Evolutionary conservation across 2,797 vertebrate genomes (phyloP), one percentile per base, ranked within the genome.

Genomic region (Strix occidentalis): DNA sequence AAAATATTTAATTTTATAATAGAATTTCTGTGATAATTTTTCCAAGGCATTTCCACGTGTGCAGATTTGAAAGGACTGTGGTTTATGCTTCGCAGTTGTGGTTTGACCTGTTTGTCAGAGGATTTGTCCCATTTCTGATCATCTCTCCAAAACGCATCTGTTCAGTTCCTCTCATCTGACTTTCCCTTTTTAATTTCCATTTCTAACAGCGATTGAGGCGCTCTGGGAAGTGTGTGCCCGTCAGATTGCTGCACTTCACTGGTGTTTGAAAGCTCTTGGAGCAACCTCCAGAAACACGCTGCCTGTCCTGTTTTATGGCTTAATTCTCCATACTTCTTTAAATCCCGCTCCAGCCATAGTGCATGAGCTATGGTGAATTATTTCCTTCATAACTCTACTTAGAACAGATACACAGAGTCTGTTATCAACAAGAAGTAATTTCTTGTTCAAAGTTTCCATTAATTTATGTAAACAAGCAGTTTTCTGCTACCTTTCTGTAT

Each of bases 41-140:
- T 13, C 48, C 19, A 5, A n/a, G 43, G 37, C 0, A 0, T 58
- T 66, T 33, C 46, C 54, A 16, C 0, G 0, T 6, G 35, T 15
- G 35, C 25, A 26, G 63, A 4, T 43, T 41, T 39, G 31, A 51
- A 26, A 90, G 53, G 43, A 6, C 37, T 41, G 15, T 51, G 25
- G 10, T 84, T 50, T 14, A 4, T 4, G 17, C 51, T n/a, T 60
- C 4, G 3, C 13, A 1, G n/a, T 11, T 1, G 4, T 18, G 24
- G 5, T 21, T 71, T 56, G 48, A 31, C 28, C 39, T 5, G 20
- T 66, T 26, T 23, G 71, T 35, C 5, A 2, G 23, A 33, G 35
- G 50, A 33, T 37, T 33, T 41, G 24, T 43, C 35, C 39, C 17
- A 0, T 43, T 80, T 66, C 78, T 56, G 48, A 31, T 72, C 51